Evolutionary conservation across 2,113 vertebrate species (phyloP), one percentile per base, ranked within the genome.

Genomic region (Rhinopomastus cyanomelas): DNA sequence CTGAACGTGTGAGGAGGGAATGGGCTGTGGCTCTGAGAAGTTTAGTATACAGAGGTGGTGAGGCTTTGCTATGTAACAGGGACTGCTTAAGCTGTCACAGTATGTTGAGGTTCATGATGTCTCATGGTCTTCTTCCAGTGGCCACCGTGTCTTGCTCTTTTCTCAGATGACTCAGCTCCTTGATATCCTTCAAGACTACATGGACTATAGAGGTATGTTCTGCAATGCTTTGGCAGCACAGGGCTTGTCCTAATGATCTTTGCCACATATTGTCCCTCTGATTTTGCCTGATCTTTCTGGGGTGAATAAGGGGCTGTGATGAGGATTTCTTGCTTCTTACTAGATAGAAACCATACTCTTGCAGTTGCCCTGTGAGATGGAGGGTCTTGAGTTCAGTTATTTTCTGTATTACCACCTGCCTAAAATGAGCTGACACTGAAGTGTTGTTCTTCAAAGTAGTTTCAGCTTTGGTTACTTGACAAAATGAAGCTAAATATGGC

Each of bases 161-260:
- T 99, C 99, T 83, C 99, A 99, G 46, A 98, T 99, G 98, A 99
- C 98, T 44, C 98, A 98, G 68, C 98, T 99, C 96, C 96, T 99
- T 86, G 98, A 99, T 96, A 98, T 99, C 91, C 96, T 99, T 42
- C 98, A 99, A 96, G 98, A 99, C 93, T 99, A 98, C 93, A 95
- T 99, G 98, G 98, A 98, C 93, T 98, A 98, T 20, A 97, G 97
- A 98, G 98, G 99, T 99, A 92, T 86, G 71, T 72, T 74, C 51
- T 59, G 17, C 44, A 12, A 15, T 2, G 1, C 9, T 69, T 65
- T 44, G 48, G 15, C 36, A 68, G 20, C 32, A 59, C 21, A 62
- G 39, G 14, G 22, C 34, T 86, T 83, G 29, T 51, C 39, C n/a
- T 79, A 56, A 27, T 71, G 29, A 30, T 46, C 22, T 61, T 48